These are phyloP conservation scores for Thera obeliscata DNA, from an alignment of 2,888 invertebrate species.

Conservation along the genomic window DNA sequence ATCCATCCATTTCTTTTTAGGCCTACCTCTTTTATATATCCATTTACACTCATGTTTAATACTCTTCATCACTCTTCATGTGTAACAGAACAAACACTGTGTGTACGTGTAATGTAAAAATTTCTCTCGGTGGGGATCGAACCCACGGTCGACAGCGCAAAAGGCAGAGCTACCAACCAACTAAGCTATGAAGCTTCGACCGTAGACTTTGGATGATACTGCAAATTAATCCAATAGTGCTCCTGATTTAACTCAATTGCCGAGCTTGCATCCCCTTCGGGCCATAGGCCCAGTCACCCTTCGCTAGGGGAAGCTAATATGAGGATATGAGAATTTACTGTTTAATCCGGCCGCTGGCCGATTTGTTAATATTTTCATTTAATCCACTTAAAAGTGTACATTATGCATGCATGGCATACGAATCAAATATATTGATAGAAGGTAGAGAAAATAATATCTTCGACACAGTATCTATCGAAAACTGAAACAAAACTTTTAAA, in stretches of 20 bases:
- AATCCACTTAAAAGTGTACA: constrained; percentile 80
- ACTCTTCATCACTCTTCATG: too few species aligned
- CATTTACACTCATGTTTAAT: too few species aligned
- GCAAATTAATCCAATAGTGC: constrained; percentile 75
- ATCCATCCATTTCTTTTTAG: too few species aligned
- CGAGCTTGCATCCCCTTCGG: constrained; percentile 78
- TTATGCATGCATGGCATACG: constrained; percentile 37
- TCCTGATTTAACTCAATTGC: constrained; percentile 81
- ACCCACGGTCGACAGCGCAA: too few species aligned
- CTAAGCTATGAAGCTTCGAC: constrained; percentile 33
- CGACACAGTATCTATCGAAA: not conserved
- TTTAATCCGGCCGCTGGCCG: constrained; percentile 82
- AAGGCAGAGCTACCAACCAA: not conserved
- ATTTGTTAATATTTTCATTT: constrained; percentile 84
- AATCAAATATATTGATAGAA: constrained; percentile 15
- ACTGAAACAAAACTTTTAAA: not conserved
- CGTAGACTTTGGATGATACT: constrained; percentile 53
- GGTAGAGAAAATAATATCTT: constrained; percentile 17
- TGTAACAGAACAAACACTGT: too few species aligned
- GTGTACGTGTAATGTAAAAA: not conserved
- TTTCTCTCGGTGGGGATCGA: too few species aligned
- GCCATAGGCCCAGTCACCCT: constrained; percentile 72
- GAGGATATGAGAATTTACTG: constrained; percentile 84
- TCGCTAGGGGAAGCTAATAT: constrained; percentile 79
- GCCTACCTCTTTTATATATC: too few species aligned